A percentile compares a stretch with the other conserved stretches of the same genome.
phyloP scores from a whole-genome alignment of 2,113 vertebrate species.

The Malurus alboscapulatus region DNA sequence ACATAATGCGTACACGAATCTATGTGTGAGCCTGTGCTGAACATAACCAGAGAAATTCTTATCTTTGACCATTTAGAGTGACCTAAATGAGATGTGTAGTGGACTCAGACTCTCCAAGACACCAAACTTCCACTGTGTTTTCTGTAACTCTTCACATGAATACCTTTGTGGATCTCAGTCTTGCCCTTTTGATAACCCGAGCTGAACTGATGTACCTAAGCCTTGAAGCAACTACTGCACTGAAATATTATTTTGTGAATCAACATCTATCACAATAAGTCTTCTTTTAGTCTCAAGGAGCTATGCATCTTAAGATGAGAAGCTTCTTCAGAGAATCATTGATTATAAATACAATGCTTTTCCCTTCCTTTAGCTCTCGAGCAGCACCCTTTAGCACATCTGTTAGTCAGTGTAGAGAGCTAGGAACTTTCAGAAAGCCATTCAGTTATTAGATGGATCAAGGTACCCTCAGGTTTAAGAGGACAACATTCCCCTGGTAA shows the following conservation, averaged over 20 bases:
- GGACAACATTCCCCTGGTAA: background rate
- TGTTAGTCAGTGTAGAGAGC: background rate
- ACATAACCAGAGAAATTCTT: background rate
- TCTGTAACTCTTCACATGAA: background rate
- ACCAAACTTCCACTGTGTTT: background rate
- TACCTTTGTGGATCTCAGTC: background rate
- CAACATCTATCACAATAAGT: background rate
- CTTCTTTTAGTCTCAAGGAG: background rate
- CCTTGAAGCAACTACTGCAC: background rate
- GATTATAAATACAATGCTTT: background rate
- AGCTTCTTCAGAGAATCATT: background rate
- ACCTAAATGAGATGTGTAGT: fast-evolving
- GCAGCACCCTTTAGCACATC: background rate
- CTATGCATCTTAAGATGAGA: background rate
- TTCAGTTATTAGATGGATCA: background rate
- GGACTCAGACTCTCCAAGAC: background rate
- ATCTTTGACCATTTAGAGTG: background rate
- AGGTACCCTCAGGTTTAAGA: background rate
- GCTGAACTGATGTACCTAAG: background rate
- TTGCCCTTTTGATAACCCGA: background rate
- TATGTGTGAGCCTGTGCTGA: background rate
- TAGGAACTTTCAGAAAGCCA: background rate
- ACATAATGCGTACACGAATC: background rate
- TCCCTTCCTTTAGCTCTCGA: background rate
- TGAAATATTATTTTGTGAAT: background rate